These are phyloP conservation scores for Drosophila virilis DNA, from an alignment of 1,140 invertebrate genomes.

Conservation along the genomic window DNA sequence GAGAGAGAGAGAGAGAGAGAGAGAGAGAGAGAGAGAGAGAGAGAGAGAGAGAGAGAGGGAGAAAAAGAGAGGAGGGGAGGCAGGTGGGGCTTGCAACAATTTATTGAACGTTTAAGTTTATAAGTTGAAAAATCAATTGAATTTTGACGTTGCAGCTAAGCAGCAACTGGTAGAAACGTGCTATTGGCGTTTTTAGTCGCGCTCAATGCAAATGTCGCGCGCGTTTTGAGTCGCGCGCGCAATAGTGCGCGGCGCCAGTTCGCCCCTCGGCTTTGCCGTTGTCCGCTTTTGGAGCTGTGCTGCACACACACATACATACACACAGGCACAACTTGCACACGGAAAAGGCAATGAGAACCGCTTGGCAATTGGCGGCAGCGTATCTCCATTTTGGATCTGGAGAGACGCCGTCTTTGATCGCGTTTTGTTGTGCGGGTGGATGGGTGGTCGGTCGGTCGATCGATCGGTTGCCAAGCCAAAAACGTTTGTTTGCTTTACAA, in stretches of 20 bases:
- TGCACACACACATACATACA: constrained; percentile 12
- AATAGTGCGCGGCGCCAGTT: constrained; percentile 42
- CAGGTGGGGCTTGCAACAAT: constrained; percentile 33
- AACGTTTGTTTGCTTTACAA: constrained; percentile 4
- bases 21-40: constrained; percentile 21
- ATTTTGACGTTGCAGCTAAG: constrained; percentile 56
- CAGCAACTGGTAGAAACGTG: constrained; percentile 32
- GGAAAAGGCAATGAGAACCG: constrained; percentile 70
- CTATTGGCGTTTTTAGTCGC: constrained; percentile 32
- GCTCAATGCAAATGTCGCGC: constrained; percentile 14
- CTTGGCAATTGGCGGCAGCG: constrained; percentile 43
- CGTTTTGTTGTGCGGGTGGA: constrained; percentile 63
- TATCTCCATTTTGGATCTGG: constrained; percentile 63
- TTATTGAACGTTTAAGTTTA: constrained; percentile 75
- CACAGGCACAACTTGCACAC: constrained; percentile 31
- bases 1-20: too few relatives aligned
- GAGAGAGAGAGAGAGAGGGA: too few relatives aligned
- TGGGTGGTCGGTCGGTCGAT: constrained; percentile 13
- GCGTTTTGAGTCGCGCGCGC: constrained; percentile 29
- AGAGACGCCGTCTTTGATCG: constrained; percentile 68
- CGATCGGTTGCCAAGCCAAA: constrained; percentile 17
- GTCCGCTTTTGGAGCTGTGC: constrained; percentile 56
- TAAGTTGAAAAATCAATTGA: constrained; percentile 75
- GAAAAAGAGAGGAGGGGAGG: too few relatives aligned
- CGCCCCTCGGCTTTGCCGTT: constrained; percentile 13